Base-by-base conservation (phyloP, 2,113 vertebrate species). In the Mionectes macconnelli region DNA sequence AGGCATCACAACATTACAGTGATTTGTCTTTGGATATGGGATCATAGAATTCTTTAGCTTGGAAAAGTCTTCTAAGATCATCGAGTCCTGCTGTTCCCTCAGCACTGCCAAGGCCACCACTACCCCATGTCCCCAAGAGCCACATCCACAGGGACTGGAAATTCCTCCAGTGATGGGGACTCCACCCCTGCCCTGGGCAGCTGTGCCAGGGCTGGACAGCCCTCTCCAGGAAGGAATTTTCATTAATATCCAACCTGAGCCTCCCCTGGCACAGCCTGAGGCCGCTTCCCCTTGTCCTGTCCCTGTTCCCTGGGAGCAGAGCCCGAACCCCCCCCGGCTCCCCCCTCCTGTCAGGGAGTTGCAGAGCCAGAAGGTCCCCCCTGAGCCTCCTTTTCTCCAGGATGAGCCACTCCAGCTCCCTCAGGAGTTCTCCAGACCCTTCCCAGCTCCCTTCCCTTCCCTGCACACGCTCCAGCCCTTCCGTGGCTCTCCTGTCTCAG, bases 1-100 rank as follows among this genome's bases (percentile, higher is more conserved):
- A 86, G 50, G 63, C 74, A 79, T 90, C 86, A 78, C 84, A 70
- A n/a, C 94, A 73, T 91, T 74, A 33, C 75, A 69, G 89, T 16
- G 7, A 77, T 80, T 88, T 79, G 44, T 90, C 72, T 94, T 86
- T 9, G 82, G 25, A 53, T 85, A 9, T 1, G 20, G 53, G 10
- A 47, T 52, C 59, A 14, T 15, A 6, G 59, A 23, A 35, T 67
- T 23, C 45, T 67, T 60, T 5, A 59, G 44, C 44, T 25, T 79
- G 67, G 52, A 85, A 79, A 91, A 67, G 13, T 8, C 14, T 21
- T 79, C 25, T 14, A 2, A 8, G 14, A 12, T 45, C 52, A 35
- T 50, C 0, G 3, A 59, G 12, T 31, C 24, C 44, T 22, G 2
- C 24, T 33, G 10, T 69, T 37, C 47, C 33, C 35, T 20, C 67